Base-by-base conservation (phyloP, 1,140 invertebrate species). In the Belonocnema kinseyi region DNA sequence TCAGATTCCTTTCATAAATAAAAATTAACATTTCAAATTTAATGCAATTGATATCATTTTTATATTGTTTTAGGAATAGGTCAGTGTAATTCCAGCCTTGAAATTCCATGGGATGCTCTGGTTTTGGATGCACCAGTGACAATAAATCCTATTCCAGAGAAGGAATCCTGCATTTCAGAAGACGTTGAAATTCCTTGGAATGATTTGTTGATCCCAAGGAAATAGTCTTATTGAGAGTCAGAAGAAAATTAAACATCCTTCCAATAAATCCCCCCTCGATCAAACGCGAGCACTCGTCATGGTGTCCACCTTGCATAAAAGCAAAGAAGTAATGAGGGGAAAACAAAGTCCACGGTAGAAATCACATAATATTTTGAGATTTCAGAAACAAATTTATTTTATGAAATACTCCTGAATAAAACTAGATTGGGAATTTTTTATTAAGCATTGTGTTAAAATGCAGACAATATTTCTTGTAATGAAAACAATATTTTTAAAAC, bases 111-210 rank as follows among this genome's bases (percentile, higher is more conserved):
- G 86, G 72, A 73, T 10, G 80, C 85, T 53, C 74, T 89, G 5
- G 53, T 73, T 16, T 74, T 87, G 10, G 85, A 89, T 13, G 75
- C 76, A 14, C 80, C 86, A 8, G 73, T 84, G 4, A 50, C 79
- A 56, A 87, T 89, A 73, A 72, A 76, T 17, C 70, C 82, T 21
- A 14, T 75, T 0, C 50, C 53, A 2, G 72, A 85, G 33, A 76
- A 83, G 3, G 61, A 82, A 70, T 72, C 14, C 10, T 86, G 83
- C 8, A 86, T 83, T 19, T 10, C 13, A 2, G 21, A 74, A 7
- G 80, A 88, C 19, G 81, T 90, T 0, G 88, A 90, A 73, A 87
- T 90, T 16, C 88, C 89, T 8, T 89, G 88, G 89, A 76, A 86
- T 6, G 83, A 88, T 13, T 85, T 90, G 46, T 74, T 89, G 52